Base-by-base conservation (phyloP, 2,888 invertebrate genomes). In the Oligia latruncula region DNA sequence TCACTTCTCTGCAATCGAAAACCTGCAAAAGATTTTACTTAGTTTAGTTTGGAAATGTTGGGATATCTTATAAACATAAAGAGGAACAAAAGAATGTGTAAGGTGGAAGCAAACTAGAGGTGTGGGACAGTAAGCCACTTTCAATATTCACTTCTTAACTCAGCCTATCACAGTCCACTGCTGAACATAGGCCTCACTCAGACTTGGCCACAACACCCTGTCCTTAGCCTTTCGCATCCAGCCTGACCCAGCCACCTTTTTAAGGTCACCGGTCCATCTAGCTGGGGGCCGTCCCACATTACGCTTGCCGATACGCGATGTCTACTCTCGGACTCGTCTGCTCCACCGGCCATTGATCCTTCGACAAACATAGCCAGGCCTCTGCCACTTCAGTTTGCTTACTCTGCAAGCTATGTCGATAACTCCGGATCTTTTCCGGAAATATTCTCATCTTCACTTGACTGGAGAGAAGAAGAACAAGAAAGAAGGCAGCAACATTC, bases 1-100 rank as follows among this genome's bases (percentile, higher is more conserved):
- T 99, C 74, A 99, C 99, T 94, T 98, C 98, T 88, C 99, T 98
- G 90, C 99, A 99, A 96, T 99, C 99, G 93, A 99, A 99, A 72
- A 99, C 98, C 99, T 99, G 95, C 0, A 90, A 92, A 83, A 58
- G 62, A 35, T n/a, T 6, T 17, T n/a, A 23, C 17, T 43, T n/a
- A 2, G 13, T 55, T 71, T n/a, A 76, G 2, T 58, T 17, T 17
- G 0, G 9, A 17, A 52, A 43, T 60, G 35, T 23, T 13, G 23
- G 6, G 4, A n/a, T n/a, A 58, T 5, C 35, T 60, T 35, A 4
- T 6, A 46, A 20, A 72, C 4, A 64, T 29, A 58, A n/a, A 60
- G 29, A 20, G 15, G 2, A 17, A 60, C 20, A 58, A 23, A 20
- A n/a, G 0, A 55, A 5, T 23, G 23, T 58, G 58, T 11, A 58